Evolutionary conservation across 1,140 invertebrate species (phyloP).

Genomic region (Philopotamus ludificatus): DNA sequence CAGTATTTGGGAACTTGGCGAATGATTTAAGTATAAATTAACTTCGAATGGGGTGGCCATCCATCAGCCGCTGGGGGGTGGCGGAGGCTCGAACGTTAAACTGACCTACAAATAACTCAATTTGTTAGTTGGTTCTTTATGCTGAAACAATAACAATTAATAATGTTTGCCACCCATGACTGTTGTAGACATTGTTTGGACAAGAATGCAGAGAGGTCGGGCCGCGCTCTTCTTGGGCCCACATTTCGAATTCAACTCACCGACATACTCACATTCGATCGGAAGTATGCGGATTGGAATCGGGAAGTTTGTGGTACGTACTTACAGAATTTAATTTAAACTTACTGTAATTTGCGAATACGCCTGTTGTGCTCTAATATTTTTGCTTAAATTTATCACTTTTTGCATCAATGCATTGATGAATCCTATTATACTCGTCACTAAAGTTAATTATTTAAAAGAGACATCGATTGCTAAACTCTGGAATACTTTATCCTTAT

Average conservation of each 20-base stretch:
- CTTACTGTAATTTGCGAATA: no score
- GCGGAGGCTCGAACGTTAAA: background rate
- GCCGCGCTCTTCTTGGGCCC: background rate
- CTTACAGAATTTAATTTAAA: no score
- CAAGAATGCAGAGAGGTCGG: constrained; percentile 20
- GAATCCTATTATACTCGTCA: no score
- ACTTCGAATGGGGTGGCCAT: background rate
- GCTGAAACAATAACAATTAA: constrained; percentile 41
- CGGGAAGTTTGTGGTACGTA: no score
- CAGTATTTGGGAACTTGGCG: background rate
- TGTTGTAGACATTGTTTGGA: constrained; percentile 14
- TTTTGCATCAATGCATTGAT: no score
- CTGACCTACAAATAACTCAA: constrained; percentile 38
- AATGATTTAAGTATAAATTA: background rate
- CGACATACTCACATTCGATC: no score
- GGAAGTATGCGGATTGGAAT: no score
- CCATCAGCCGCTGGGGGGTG: background rate
- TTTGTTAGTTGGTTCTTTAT: constrained; percentile 41
- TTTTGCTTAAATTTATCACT: no score
- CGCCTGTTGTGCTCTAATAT: no score
- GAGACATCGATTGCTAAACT: no score
- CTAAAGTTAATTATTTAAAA: no score
- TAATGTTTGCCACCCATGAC: constrained; percentile 21
- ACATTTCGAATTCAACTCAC: constrained; percentile 12
- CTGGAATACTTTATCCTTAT: no score